A percentile compares a stretch with the other conserved stretches of the same genome.
Evolutionary conservation across 1,140 invertebrate genomes (phyloP).

Genomic region (honey bee (Apis mellifera)): DNA sequence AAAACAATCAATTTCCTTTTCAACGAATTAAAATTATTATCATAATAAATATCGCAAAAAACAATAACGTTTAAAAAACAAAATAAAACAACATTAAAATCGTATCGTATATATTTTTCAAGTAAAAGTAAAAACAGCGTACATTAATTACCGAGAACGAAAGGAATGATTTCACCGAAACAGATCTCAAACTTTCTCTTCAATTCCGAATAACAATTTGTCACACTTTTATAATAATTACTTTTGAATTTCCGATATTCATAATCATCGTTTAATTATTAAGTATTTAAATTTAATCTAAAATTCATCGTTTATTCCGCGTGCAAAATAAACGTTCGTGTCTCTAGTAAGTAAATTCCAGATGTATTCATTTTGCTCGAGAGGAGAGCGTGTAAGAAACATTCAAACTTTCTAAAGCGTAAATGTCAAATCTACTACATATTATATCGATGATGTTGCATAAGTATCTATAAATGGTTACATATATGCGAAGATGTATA

Average conservation of each 20-base stretch:
- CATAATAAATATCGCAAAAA: background rate
- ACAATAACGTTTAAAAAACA: too few relatives aligned
- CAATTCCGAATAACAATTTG: background rate
- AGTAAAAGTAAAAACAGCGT: slow-evolving; percentile 2
- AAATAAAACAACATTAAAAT: background rate
- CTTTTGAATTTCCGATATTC: slow-evolving; percentile 28
- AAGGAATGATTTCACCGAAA: slow-evolving; percentile 43
- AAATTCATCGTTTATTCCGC: slow-evolving; percentile 1
- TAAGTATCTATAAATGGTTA: slow-evolving; percentile 51
- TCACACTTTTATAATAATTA: slow-evolving; percentile 11
- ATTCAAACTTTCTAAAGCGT: slow-evolving; percentile 77
- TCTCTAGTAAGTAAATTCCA: background rate
- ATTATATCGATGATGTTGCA: slow-evolving; percentile 56
- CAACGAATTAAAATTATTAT: too few relatives aligned
- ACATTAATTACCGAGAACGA: slow-evolving; percentile 24
- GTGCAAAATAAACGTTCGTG: too few relatives aligned
- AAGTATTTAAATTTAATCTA: slow-evolving; percentile 22
- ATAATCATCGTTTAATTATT: slow-evolving; percentile 32
- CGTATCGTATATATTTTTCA: background rate
- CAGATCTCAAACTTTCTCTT: slow-evolving; percentile 40
- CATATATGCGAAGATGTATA: background rate
- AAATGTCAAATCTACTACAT: slow-evolving; percentile 76
- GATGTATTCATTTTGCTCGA: slow-evolving; percentile 25
- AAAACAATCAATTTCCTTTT: background rate
- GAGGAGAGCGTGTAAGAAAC: slow-evolving; percentile 62